These are phyloP conservation scores for Lutjanus argentimaculatus DNA, from an alignment of 2,797 vertebrate genomes.

Conservation along the genomic window DNA sequence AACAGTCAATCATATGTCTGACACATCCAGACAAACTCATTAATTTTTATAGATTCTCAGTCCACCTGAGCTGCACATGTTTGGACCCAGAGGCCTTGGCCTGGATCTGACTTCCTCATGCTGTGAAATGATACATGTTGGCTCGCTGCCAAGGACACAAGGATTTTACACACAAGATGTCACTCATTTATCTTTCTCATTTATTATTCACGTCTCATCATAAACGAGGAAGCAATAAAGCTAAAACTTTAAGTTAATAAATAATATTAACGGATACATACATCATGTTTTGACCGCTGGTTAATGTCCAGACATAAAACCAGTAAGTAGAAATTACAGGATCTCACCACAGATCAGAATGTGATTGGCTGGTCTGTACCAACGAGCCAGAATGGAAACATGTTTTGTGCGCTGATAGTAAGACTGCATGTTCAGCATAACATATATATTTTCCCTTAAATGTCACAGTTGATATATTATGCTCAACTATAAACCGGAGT, in stretches of 20 bases:
- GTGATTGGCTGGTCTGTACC: background rate
- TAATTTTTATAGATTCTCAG: background rate
- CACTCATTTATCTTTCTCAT: slow-evolving; percentile 22
- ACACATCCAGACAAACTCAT: background rate
- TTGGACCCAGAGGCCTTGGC: background rate
- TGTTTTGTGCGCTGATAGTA: background rate
- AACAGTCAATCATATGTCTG: background rate
- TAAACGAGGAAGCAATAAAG: slow-evolving; percentile 53
- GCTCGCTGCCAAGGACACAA: background rate
- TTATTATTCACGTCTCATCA: slow-evolving; percentile 60
- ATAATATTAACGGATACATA: slow-evolving; percentile 66
- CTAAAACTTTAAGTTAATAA: slow-evolving; percentile 64
- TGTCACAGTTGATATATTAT: slow-evolving; percentile 16
- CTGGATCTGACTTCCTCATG: background rate
- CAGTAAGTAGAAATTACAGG: slow-evolving; percentile 24
- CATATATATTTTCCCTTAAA: background rate
- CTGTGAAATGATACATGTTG: background rate
- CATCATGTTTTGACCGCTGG: slow-evolving; percentile 37
- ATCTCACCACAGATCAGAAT: slow-evolving; percentile 30
- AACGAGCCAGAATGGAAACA: slow-evolving; percentile 15
- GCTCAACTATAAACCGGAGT: slow-evolving; percentile 10
- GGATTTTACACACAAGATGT: slow-evolving; percentile 30
- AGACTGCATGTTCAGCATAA: slow-evolving; percentile 5
- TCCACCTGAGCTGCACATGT: slow-evolving; percentile 5
- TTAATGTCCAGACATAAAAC: slow-evolving; percentile 49